These are phyloP conservation scores for Pachypeltis micranthus DNA, from an alignment of 1,140 invertebrate species.

Conservation along the genomic window DNA sequence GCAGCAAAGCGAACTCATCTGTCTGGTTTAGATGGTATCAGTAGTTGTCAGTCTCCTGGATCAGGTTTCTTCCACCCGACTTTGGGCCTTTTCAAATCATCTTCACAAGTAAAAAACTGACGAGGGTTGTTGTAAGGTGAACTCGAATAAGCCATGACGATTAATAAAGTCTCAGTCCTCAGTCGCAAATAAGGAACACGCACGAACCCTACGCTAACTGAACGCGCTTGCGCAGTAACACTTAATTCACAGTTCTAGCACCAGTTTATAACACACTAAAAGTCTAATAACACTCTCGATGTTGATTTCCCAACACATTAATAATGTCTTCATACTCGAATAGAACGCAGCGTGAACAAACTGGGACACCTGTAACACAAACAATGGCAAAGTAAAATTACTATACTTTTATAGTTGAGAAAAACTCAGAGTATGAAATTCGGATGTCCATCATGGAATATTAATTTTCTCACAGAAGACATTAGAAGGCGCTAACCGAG, in stretches of 20 bases:
- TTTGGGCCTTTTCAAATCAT: conserved; percentile 27
- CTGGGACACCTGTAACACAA: background rate
- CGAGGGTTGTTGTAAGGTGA: conserved; percentile 9
- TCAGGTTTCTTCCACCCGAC: conserved; percentile 31
- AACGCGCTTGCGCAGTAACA: background rate
- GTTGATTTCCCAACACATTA: background rate
- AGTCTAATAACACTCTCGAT: background rate
- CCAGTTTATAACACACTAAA: conserved; percentile 8
- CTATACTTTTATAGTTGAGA: too few relatives aligned
- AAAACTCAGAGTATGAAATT: too few relatives aligned
- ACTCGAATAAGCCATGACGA: conserved; percentile 5
- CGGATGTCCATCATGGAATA: too few relatives aligned
- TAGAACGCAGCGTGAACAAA: background rate
- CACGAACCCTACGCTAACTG: background rate
- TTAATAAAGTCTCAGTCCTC: background rate
- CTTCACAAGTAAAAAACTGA: conserved; percentile 22
- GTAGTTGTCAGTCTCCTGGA: conserved; percentile 31
- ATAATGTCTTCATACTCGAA: conserved; percentile 5
- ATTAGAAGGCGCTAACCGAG: too few relatives aligned
- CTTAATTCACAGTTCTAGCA: conserved; percentile 11
- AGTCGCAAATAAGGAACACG: background rate
- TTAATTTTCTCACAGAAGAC: too few relatives aligned
- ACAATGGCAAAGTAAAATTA: too few relatives aligned
- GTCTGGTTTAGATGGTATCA: conserved; percentile 21
- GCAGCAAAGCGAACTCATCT: conserved; percentile 15